These are phyloP conservation scores for Tenebrio molitor DNA, from an alignment of 1,140 invertebrate species.

Conservation along the genomic window DNA sequence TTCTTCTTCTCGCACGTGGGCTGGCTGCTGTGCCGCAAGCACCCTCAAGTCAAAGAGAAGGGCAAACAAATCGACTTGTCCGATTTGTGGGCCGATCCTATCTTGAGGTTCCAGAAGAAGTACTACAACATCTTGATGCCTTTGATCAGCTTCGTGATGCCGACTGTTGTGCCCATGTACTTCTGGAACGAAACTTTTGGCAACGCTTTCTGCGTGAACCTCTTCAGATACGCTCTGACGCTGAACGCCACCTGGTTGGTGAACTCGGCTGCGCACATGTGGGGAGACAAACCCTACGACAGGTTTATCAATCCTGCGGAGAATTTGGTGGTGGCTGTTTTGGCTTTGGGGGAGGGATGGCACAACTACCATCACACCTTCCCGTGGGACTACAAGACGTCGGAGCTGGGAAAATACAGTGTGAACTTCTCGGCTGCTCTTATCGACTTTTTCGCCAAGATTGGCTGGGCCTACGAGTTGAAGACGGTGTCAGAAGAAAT, in stretches of 20 bases:
- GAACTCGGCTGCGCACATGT: slow-evolving; percentile 95
- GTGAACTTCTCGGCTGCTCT: slow-evolving; percentile 88
- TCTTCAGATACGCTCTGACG: slow-evolving; percentile 89
- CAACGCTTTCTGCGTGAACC: slow-evolving; percentile 86
- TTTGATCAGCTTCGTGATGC: slow-evolving; percentile 87
- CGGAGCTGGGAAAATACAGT: slow-evolving; percentile 84
- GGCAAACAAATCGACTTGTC: slow-evolving; percentile 88
- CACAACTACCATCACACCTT: slow-evolving; percentile 98
- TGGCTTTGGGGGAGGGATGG: slow-evolving; percentile 89
- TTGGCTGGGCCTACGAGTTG: no score
- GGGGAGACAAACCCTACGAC: slow-evolving; percentile 93
- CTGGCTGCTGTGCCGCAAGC: slow-evolving; percentile 93
- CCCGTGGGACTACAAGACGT: slow-evolving; percentile 94
- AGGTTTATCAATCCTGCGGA: slow-evolving; percentile 83
- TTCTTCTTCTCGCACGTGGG: slow-evolving; percentile 98
- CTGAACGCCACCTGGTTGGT: slow-evolving; percentile 97
- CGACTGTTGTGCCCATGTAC: slow-evolving; percentile 86
- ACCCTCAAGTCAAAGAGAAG: slow-evolving; percentile 90
- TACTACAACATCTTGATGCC: slow-evolving; percentile 84
- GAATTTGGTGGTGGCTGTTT: slow-evolving; percentile 78
- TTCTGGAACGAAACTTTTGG: slow-evolving; percentile 86
- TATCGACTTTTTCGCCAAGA: slow-evolving; percentile 86
- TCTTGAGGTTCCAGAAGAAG: slow-evolving; percentile 91
- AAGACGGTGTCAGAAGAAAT: slow-evolving; percentile 84
- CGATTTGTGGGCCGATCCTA: slow-evolving; percentile 87